A percentile compares a stretch with the other conserved stretches of the same genome.
Conservation (phyloP, 2,113 vertebrate genomes). For the Epinephelus fuscoguttatus region DNA sequence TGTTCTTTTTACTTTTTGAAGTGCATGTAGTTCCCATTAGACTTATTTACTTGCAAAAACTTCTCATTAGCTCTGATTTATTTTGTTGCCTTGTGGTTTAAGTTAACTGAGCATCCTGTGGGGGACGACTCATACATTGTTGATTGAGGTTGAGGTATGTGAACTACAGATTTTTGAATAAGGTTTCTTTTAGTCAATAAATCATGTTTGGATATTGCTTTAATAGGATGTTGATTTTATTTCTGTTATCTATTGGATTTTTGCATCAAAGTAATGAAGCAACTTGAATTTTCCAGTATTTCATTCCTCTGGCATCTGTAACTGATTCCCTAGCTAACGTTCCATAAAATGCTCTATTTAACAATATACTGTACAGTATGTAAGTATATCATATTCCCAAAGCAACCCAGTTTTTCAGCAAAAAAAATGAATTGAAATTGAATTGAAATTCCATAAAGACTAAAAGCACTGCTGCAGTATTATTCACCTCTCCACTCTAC, state of each 20-base stretch:
- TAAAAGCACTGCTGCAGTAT: background rate
- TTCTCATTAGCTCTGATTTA: conserved; percentile 25
- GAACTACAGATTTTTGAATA: background rate
- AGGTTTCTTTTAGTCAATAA: background rate
- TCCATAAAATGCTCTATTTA: background rate
- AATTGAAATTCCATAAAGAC: background rate
- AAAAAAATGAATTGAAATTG: too few relatives aligned
- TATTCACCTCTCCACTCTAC: background rate
- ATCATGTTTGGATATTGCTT: too few relatives aligned
- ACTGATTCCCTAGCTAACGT: background rate
- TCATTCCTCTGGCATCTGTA: background rate
- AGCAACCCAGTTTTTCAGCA: too few relatives aligned
- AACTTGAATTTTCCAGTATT: background rate
- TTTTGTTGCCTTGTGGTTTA: conserved; percentile 13
- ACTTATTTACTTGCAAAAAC: background rate
- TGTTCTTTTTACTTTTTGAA: too few relatives aligned
- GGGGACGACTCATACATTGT: background rate
- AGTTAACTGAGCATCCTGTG: background rate
- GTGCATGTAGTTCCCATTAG: background rate
- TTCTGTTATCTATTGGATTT: background rate
- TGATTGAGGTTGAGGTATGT: conserved; percentile 1
- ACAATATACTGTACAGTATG: too few relatives aligned
- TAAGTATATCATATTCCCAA: too few relatives aligned
- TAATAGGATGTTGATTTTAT: too few relatives aligned
- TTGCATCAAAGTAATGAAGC: background rate